Evolutionary conservation across 2,888 invertebrate species (phyloP).

Genomic region (Rosalia funebris): DNA sequence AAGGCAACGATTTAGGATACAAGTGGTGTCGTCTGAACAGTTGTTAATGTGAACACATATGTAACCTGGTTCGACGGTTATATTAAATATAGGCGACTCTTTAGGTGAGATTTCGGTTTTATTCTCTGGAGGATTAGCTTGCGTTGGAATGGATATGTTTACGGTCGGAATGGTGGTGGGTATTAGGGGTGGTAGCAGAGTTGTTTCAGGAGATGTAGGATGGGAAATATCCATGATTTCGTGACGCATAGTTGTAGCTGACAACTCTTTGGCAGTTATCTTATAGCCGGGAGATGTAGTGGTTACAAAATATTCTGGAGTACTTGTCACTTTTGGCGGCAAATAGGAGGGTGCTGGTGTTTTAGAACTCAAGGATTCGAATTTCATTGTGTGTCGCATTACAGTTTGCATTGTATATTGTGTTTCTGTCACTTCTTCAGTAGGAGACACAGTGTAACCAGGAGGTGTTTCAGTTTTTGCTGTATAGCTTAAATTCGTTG

Average conservation of each 20-base stretch:
- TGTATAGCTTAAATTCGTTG: too few relatives aligned
- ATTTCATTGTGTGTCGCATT: background rate
- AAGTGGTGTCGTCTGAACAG: slow-evolving; percentile 64
- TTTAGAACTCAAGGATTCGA: background rate
- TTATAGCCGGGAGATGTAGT: background rate
- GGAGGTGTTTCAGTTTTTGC: too few relatives aligned
- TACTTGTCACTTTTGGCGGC: slow-evolving; percentile 1
- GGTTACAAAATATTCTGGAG: slow-evolving; percentile 2
- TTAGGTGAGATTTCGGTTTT: background rate
- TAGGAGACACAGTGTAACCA: background rate
- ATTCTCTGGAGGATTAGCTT: background rate
- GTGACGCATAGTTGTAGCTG: background rate
- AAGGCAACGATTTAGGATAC: slow-evolving; percentile 65
- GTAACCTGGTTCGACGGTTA: background rate
- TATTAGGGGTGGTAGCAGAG: background rate
- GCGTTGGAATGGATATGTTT: background rate
- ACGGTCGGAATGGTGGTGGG: background rate
- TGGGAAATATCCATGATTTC: background rate
- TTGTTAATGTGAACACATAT: slow-evolving; percentile 49
- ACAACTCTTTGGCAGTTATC: slow-evolving; percentile 3
- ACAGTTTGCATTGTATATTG: background rate
- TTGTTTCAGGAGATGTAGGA: background rate
- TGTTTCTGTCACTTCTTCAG: background rate
- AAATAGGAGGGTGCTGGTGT: background rate
- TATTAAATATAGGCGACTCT: background rate